Conservation (phyloP, 1,140 invertebrate species). For the Drosophila kohkoa region DNA sequence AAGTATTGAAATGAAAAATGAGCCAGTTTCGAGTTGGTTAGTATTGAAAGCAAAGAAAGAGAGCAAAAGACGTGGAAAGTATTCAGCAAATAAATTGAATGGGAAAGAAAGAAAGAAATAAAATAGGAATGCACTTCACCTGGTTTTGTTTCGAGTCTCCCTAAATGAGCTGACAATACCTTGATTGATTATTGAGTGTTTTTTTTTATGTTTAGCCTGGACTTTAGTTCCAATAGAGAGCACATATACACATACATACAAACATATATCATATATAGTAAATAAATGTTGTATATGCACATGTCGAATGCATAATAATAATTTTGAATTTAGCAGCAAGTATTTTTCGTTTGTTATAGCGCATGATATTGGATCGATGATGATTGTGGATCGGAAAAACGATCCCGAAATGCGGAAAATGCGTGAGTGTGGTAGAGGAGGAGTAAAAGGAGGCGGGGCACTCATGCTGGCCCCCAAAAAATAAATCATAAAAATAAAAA, state of each 20-base stretch:
- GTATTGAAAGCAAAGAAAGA: not conserved
- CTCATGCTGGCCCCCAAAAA: conserved; percentile 27
- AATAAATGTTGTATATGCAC: conserved; percentile 37
- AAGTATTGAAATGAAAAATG: conserved; percentile 24
- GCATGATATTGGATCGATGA: conserved; percentile 18
- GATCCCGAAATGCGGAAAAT: not conserved
- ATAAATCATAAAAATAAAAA: conserved; percentile 5
- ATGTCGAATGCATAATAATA: conserved; percentile 38
- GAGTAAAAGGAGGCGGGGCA: conserved; percentile 11
- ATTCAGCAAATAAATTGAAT: conserved; percentile 1
- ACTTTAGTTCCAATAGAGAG: conserved; percentile 40
- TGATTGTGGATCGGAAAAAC: too few relatives aligned
- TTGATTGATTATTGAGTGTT: not conserved
- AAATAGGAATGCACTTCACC: conserved; percentile 57
- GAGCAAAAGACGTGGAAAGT: not conserved
- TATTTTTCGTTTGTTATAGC: conserved; percentile 25
- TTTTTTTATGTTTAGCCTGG: conserved; percentile 7
- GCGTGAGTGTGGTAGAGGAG: conserved; percentile 7
- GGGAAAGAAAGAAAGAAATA: not conserved
- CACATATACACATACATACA: conserved; percentile 44
- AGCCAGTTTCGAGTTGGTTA: conserved; percentile 24
- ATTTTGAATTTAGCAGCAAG: conserved; percentile 62
- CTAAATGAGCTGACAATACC: conserved; percentile 46
- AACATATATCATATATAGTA: conserved; percentile 35
- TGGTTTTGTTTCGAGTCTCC: conserved; percentile 44